Percentiles rank a stretch among this genome's conserved stretches.
These are phyloP conservation scores for Idris sp. DNA, from an alignment of 1,140 invertebrate genomes.

Conservation along the genomic window DNA sequence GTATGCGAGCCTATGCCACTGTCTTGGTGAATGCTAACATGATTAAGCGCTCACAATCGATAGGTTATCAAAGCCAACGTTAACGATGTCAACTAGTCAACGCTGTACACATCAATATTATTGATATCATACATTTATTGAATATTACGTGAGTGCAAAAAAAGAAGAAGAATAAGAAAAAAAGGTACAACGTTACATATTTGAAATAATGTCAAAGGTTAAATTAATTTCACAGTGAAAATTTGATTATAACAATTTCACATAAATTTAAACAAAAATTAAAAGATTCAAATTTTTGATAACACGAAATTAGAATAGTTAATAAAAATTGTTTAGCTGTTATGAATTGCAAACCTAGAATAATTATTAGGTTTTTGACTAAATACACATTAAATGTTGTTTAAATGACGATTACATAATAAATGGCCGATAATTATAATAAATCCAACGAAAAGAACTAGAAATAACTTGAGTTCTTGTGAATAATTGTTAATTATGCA, in stretches of 20 bases:
- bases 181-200: slow-evolving; percentile 17
- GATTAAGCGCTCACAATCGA: slow-evolving; percentile 59
- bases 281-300: too few relatives aligned
- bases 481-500: slow-evolving; percentile 56
- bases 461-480: slow-evolving; percentile 41
- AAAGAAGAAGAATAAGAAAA: too few relatives aligned
- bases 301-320: slow-evolving; percentile 14
- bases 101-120: slow-evolving; percentile 35
- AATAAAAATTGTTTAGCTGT: slow-evolving; percentile 28
- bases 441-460: slow-evolving; percentile 10
- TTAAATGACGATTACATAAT: slow-evolving; percentile 50
- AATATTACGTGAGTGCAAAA: slow-evolving; percentile 22
- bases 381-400: slow-evolving; percentile 42
- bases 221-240: too few relatives aligned
- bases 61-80: slow-evolving; percentile 45
- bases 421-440: slow-evolving; percentile 35
- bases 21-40: slow-evolving; percentile 37
- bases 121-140: slow-evolving; percentile 49
- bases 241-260: too few relatives aligned
- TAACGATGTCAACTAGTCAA: slow-evolving; percentile 32
- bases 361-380: too few relatives aligned
- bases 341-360: too few relatives aligned
- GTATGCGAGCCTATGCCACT: slow-evolving; percentile 6
- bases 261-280: too few relatives aligned
- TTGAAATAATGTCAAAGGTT: slow-evolving; percentile 33